phyloP scores from a whole-genome alignment of 2,113 vertebrate species.

The Chionomys nivalis region DNA sequence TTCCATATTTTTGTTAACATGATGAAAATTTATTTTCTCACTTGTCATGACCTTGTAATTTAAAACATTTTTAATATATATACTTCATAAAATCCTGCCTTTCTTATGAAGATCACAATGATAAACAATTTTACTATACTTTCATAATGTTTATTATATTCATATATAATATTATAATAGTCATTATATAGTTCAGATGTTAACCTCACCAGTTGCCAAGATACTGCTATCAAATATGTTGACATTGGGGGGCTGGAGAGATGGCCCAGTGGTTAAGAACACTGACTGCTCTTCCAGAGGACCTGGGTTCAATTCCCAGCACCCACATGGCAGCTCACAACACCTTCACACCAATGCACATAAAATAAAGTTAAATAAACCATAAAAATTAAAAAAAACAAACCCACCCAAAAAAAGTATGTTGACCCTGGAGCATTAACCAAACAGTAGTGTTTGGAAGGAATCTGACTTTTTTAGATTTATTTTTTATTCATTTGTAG shows the following conservation, averaged over 20 bases:
- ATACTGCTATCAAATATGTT: not conserved
- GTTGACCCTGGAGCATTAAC: not conserved
- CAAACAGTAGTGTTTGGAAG: not conserved
- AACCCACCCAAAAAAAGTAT: too few relatives aligned
- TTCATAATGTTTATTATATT: not conserved
- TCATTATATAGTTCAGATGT: not conserved
- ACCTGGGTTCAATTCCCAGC: too few relatives aligned
- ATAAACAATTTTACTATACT: not conserved
- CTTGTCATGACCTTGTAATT: not conserved
- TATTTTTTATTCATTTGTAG: not conserved
- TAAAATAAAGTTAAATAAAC: too few relatives aligned
- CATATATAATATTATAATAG: not conserved
- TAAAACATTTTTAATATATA: not conserved
- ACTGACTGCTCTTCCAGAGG: too few relatives aligned
- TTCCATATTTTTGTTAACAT: not conserved
- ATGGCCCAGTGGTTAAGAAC: too few relatives aligned
- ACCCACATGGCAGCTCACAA: too few relatives aligned
- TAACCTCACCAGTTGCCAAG: not conserved
- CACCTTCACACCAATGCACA: too few relatives aligned
- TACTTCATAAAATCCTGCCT: not conserved
- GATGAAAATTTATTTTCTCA: not conserved
- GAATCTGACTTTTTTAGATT: not conserved
- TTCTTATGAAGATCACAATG: constrained; percentile 1
- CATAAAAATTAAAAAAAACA: too few relatives aligned
- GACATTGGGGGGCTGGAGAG: too few relatives aligned